Conservation (phyloP, 1,140 invertebrate genomes). For the Heliconius eleuchia region DNA sequence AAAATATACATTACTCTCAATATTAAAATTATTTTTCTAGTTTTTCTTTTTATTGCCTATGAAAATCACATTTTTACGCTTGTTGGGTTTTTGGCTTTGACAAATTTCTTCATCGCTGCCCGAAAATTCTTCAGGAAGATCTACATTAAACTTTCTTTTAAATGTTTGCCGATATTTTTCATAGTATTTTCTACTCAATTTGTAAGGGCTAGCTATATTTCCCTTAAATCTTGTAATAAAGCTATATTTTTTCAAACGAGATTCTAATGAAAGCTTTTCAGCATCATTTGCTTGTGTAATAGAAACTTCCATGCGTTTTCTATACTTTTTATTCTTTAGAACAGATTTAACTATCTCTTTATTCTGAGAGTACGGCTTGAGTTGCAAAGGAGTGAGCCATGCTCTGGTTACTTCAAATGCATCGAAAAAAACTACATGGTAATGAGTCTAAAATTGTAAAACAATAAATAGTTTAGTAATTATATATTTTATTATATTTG, state of each 20-base stretch:
- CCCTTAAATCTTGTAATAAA: slow-evolving; percentile 73
- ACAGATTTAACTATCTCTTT: slow-evolving; percentile 49
- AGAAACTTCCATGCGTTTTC: slow-evolving; percentile 57
- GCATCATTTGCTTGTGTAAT: slow-evolving; percentile 69
- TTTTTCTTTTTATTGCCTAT: slow-evolving; percentile 40
- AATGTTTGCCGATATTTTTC: slow-evolving; percentile 54
- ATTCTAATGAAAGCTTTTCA: slow-evolving; percentile 52
- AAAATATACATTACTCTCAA: neutral
- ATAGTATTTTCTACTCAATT: slow-evolving; percentile 47
- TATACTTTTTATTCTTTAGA: slow-evolving; percentile 47
- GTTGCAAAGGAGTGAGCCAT: slow-evolving; percentile 76
- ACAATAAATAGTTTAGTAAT: too few relatives aligned
- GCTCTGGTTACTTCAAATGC: slow-evolving; percentile 75
- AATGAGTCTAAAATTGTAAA: slow-evolving; percentile 80
- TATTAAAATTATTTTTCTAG: neutral
- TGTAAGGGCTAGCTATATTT: slow-evolving; percentile 53
- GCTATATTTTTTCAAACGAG: slow-evolving; percentile 74
- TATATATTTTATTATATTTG: too few relatives aligned
- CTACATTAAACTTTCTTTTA: slow-evolving; percentile 59
- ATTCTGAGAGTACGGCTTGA: slow-evolving; percentile 69
- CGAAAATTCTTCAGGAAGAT: slow-evolving; percentile 52
- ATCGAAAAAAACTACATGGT: slow-evolving; percentile 85
- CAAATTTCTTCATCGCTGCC: slow-evolving; percentile 44
- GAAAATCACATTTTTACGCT: slow-evolving; percentile 28
- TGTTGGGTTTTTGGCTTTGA: slow-evolving; percentile 6